Evolutionary conservation across 2,888 invertebrate genomes (phyloP), one percentile per base, ranked within the genome.

Genomic region (Cyrtodaria siliqua): DNA sequence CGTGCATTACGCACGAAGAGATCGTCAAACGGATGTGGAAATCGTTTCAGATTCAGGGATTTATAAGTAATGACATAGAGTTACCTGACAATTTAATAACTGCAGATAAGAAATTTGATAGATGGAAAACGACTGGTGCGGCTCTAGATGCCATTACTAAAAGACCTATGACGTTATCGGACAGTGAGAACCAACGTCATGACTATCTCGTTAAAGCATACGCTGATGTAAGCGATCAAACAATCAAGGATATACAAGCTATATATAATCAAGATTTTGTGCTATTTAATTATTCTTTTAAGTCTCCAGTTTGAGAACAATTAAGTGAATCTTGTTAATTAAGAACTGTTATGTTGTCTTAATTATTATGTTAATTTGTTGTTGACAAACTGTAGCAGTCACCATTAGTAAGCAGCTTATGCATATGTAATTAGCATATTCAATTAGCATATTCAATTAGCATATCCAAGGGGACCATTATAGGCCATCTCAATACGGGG

Each of bases 41-140:
- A 52, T 55, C 80, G 8, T 76, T 80, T 18, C 80, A 80, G 56
- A 80, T 80, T 27, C 80, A 80, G 52, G 80, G 80, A 24, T 76
- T 66, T 61, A 72, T 80, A 26, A 69, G 73, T 44, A 69, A 66
- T 24, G 29, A 59, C 9, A 50, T 40, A 23, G 29, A 53, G 18
- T 8, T 63, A 27, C 74, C 74, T 1, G 29, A 23, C 12, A 24
- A 38, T 6, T 8, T 69, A 23, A 40, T 40, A 1, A 20, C 8
- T 47, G 44, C 47, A 1, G 44, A 29, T 1, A 40, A 29, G 24
- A 49, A 1, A n/a, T 71, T 71, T 50, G 33, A 42, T 26, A 57
- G 52, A 24, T 16, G 26, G 1, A 44, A 63, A 27, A 62, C 76
- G 1, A 62, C 61, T 6, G 38, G 52, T 4, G 53, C 29, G 20